Conservation (phyloP, 2,797 vertebrate species). For the Rhinatrema bivittatum region DNA sequence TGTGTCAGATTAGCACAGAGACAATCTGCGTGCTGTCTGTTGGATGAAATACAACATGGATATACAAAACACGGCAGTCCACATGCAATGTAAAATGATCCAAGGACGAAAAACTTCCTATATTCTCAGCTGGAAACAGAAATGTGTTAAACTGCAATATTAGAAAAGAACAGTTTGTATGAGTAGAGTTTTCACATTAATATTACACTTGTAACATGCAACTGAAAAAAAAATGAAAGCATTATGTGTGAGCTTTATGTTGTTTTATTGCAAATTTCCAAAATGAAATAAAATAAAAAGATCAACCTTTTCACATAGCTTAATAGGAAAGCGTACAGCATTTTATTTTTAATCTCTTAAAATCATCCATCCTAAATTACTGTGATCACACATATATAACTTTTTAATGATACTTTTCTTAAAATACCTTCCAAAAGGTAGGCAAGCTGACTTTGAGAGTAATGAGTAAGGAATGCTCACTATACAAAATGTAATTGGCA, state of each 20-base stretch:
- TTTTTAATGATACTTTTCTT: not conserved
- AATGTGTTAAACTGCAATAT: not conserved
- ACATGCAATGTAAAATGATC: not conserved
- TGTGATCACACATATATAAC: accelerated
- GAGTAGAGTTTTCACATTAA: no score
- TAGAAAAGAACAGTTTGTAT: not conserved
- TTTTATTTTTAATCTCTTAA: not conserved
- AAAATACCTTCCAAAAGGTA: not conserved
- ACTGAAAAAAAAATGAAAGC: no score
- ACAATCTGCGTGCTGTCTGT: not conserved
- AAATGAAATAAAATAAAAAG: no score
- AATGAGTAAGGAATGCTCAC: not conserved
- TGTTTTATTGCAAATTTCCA: no score
- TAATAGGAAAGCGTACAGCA: not conserved
- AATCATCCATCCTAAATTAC: not conserved
- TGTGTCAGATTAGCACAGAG: not conserved
- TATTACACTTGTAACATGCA: no score
- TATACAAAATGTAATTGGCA: not conserved
- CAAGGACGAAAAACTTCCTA: not conserved
- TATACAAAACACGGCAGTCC: not conserved
- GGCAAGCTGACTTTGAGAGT: conserved; percentile 2
- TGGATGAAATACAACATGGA: not conserved
- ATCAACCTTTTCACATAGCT: conserved; percentile 1
- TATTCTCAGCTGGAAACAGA: not conserved
- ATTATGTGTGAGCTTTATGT: no score